A percentile compares a stretch with the other conserved stretches of the same genome.
Evolutionary conservation across 1,140 invertebrate genomes (phyloP).

Genomic region (Leptonema lineaticorne): DNA sequence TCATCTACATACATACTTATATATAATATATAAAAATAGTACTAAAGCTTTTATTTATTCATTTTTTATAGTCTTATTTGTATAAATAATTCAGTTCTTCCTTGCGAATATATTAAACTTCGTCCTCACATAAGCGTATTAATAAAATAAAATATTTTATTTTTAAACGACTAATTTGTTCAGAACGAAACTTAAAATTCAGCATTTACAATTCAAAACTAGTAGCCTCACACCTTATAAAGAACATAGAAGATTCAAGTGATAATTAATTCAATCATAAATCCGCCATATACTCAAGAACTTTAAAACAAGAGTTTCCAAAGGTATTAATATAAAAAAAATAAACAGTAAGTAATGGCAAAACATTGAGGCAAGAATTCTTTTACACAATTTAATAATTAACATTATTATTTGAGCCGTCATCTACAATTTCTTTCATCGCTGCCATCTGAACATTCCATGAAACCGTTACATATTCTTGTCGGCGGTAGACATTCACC

Average conservation of each 20-base stretch:
- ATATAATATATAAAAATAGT: neutral
- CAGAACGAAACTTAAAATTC: neutral
- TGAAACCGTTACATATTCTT: constrained; percentile 72
- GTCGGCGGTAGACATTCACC: constrained; percentile 73
- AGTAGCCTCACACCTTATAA: neutral
- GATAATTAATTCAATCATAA: too few relatives aligned
- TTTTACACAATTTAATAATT: neutral
- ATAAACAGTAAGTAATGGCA: constrained; percentile 12
- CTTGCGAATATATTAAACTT: neutral
- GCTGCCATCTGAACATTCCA: constrained; percentile 74
- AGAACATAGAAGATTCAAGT: too few relatives aligned
- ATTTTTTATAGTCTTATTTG: too few relatives aligned
- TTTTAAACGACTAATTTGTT: neutral
- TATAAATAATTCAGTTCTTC: neutral
- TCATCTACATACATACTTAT: neutral
- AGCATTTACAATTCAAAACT: neutral
- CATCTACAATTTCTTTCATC: constrained; percentile 62
- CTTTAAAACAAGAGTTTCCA: too few relatives aligned
- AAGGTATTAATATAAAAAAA: too few relatives aligned
- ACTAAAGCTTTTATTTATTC: constrained; percentile 19
- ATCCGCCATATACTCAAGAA: too few relatives aligned
- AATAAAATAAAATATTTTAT: neutral
- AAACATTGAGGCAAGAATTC: constrained; percentile 12
- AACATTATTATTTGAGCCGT: neutral
- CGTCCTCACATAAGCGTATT: neutral